Base-by-base conservation (phyloP, 2,888 invertebrate genomes). In the Aproaerema taeniolella region DNA sequence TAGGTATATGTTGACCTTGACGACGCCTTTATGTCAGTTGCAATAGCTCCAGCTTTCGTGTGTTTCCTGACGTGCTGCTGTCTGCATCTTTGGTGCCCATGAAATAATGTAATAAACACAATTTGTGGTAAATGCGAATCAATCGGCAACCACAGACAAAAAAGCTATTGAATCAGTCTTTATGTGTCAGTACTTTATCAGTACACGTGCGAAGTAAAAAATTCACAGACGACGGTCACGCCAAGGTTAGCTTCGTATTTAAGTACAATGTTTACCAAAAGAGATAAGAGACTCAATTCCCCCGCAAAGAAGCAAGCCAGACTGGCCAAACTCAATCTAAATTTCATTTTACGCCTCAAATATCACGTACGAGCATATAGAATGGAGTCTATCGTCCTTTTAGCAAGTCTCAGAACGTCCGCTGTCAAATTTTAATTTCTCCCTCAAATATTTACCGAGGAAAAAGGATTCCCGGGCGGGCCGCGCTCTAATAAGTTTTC, bases 351-450 rank as follows among this genome's bases (percentile, higher is more conserved):
- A 82, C 83, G 83, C 81, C 75, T 74, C 77, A 77, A 77, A 71
- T 77, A 81, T 79, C 82, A 82, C 85, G 78, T 76, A 69, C 74
- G 75, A 50, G 75, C 75, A 79, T 78, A 81, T 62, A 82, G 75
- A 76, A 75, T 74, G 70, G 72, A 68, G 69, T 69, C 54, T 55
- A 61, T 55, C 71, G 73, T 72, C 74, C 77, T 74, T 65, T 74
- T 64, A 72, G 71, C 68, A 64, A 63, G 70, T 69, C 66, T 55
- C 49, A 63, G 67, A 77, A 68, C 81, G 79, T 74, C 74, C 80
- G 83, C 82, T 83, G 85, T 86, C 85, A 85, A 86, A 85, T 86
- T 86, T 86, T 86, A 86, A 85, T 86, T 86, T 85, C 86, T 85
- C 78, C 72, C 77, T 86, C 86, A 86, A 86, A 86, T 85, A 86